These are phyloP conservation scores for Casuarius casuarius DNA, from an alignment of 2,113 vertebrate species.

Conservation along the genomic window DNA sequence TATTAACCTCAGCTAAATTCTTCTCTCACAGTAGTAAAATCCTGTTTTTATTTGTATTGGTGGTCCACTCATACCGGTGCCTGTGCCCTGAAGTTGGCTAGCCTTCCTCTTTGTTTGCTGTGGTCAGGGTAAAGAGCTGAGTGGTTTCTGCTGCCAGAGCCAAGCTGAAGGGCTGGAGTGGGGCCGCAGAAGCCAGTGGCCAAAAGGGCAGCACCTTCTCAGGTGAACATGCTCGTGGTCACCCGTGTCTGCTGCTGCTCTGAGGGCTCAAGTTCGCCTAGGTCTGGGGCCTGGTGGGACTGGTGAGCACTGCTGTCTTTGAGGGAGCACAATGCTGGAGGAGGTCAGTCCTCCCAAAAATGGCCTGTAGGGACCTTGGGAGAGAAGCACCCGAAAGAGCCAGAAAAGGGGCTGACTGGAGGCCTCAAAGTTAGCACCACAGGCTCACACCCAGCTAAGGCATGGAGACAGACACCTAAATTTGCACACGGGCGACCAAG, in stretches of 20 bases:
- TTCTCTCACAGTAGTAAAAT: background rate
- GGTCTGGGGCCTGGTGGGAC: background rate
- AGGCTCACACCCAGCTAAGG: background rate
- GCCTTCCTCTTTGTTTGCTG: too few relatives aligned
- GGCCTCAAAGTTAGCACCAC: background rate
- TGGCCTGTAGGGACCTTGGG: too few relatives aligned
- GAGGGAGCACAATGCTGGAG: background rate
- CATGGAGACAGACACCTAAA: background rate
- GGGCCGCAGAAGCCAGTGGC: too few relatives aligned
- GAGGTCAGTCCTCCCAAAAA: background rate
- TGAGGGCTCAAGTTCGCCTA: background rate
- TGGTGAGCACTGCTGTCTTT: background rate
- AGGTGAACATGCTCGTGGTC: background rate
- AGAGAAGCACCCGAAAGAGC: background rate
- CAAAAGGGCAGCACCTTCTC: too few relatives aligned
- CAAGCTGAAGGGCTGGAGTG: too few relatives aligned
- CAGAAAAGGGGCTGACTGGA: background rate
- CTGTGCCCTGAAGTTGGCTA: background rate
- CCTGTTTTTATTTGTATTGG: background rate
- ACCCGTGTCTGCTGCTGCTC: accelerated
- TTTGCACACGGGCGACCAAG: background rate
- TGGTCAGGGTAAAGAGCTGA: too few relatives aligned
- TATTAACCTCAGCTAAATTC: background rate
- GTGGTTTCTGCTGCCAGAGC: too few relatives aligned
- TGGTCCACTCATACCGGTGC: background rate